These are phyloP conservation scores for Proisotoma minuta DNA, from an alignment of 2,888 invertebrate genomes.

Conservation along the genomic window DNA sequence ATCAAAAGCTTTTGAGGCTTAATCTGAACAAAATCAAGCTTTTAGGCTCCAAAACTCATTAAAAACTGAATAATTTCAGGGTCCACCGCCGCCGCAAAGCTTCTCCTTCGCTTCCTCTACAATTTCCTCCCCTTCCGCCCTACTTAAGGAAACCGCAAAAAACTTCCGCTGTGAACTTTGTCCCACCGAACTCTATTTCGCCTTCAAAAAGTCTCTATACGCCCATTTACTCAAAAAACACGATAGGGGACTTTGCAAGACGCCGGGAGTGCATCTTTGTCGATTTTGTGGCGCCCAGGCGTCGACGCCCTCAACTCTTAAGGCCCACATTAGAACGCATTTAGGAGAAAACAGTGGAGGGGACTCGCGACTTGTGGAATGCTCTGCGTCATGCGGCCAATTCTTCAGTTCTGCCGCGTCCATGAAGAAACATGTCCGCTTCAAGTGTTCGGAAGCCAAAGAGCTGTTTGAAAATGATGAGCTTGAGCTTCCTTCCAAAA, in stretches of 20 bases:
- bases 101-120: not conserved
- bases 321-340: not conserved
- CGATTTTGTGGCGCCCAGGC: not conserved
- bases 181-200: not conserved
- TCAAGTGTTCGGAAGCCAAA: not conserved
- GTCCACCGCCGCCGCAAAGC: not conserved
- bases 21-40: no score
- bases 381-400: not conserved
- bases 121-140: not conserved
- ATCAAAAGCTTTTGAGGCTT: no score
- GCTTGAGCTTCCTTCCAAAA: not conserved
- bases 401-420: not conserved
- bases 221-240: not conserved
- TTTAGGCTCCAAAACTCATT: no score
- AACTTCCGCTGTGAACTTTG: not conserved
- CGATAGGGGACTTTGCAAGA: not conserved
- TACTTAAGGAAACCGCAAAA: not conserved
- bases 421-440: constrained; percentile 1
- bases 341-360: not conserved
- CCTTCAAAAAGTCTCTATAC: not conserved
- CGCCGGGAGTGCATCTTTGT: not conserved
- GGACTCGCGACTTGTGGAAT: not conserved
- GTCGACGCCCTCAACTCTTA: not conserved
- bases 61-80: not conserved
- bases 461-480: not conserved